These are phyloP conservation scores for Drosophila limbata DNA, from an alignment of 2,888 invertebrate species.

Conservation along the genomic window DNA sequence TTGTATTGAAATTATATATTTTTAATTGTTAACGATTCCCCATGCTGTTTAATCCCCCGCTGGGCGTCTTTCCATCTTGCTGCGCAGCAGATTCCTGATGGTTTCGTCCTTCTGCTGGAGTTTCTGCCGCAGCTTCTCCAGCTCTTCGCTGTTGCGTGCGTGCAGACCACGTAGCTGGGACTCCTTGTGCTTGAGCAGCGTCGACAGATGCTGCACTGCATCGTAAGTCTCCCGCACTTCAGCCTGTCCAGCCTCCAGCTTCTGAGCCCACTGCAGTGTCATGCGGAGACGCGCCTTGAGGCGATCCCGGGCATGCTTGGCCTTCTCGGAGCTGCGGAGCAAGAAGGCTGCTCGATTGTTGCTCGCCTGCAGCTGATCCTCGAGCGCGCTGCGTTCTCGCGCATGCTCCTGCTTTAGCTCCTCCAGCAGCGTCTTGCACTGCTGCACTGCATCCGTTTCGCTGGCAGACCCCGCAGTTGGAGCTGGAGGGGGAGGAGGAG, in stretches of 20 bases:
- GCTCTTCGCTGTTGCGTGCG: conserved; percentile 80
- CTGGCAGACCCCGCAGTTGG: conserved; percentile 16
- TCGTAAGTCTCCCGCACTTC: conserved; percentile 83
- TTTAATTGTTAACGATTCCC: conserved; percentile 68
- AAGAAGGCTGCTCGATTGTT: conserved; percentile 54
- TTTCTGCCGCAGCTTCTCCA: conserved; percentile 82
- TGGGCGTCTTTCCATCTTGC: conserved; percentile 66
- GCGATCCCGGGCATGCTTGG: conserved; percentile 83
- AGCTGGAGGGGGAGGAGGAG: conserved; percentile 9
- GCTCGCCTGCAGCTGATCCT: conserved; percentile 65
- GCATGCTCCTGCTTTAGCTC: conserved; percentile 91
- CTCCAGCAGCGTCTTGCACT: conserved; percentile 91
- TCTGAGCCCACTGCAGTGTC: conserved; percentile 84
- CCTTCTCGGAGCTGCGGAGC: conserved; percentile 75
- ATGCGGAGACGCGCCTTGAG: conserved; percentile 83
- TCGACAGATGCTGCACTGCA: conserved; percentile 83
- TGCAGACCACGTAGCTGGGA: conserved; percentile 84
- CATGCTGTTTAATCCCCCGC: conserved; percentile 57
- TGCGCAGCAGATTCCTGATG: conserved; percentile 80
- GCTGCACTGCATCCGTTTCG: conserved; percentile 88
- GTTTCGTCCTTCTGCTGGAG: conserved; percentile 85
- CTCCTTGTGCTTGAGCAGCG: conserved; percentile 84
- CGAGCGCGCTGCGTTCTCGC: conserved; percentile 86
- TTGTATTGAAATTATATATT: conserved; percentile 81
- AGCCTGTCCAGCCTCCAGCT: conserved; percentile 82